Evolutionary conservation across 2,888 invertebrate species (phyloP).

Genomic region (Cephus rjabovi): DNA sequence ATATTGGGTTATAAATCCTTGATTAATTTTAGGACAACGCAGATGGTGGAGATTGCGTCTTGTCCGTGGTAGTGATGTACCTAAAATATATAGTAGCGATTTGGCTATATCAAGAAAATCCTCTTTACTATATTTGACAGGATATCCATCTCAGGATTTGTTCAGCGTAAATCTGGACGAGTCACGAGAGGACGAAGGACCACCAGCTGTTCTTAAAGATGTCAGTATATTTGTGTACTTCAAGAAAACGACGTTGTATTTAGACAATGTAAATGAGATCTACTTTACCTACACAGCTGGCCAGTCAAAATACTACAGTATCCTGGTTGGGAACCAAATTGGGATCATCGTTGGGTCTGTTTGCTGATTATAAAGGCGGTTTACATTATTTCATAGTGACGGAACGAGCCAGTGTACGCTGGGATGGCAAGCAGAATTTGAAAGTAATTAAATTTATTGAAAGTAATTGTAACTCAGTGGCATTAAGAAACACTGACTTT

Average conservation of each 20-base stretch:
- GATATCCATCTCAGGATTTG: conserved; percentile 47
- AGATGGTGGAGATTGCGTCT: conserved; percentile 58
- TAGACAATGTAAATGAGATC: background rate
- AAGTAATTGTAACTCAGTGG: background rate
- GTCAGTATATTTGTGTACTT: background rate
- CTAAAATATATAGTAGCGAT: conserved; percentile 50
- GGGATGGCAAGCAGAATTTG: conserved; percentile 63
- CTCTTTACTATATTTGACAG: conserved; percentile 58
- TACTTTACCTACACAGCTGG: conserved; percentile 16
- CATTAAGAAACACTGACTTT: conserved; percentile 7
- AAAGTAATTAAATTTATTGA: conserved; percentile 33
- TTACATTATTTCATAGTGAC: conserved; percentile 66
- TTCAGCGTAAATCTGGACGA: conserved; percentile 54
- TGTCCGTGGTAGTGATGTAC: conserved; percentile 26
- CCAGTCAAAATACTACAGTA: conserved; percentile 33
- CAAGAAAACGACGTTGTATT: conserved; percentile 8
- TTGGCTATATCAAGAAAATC: conserved; percentile 57
- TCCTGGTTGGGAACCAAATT: conserved; percentile 64
- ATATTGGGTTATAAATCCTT: background rate
- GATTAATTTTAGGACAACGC: conserved; percentile 35
- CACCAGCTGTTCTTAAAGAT: conserved; percentile 19
- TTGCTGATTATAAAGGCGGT: conserved; percentile 63
- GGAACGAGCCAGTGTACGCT: conserved; percentile 66
- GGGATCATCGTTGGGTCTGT: conserved; percentile 64
- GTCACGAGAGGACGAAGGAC: conserved; percentile 31